Evolutionary conservation across 2,113 vertebrate species (phyloP).

Genomic region (Aspidoscelis tigris): DNA sequence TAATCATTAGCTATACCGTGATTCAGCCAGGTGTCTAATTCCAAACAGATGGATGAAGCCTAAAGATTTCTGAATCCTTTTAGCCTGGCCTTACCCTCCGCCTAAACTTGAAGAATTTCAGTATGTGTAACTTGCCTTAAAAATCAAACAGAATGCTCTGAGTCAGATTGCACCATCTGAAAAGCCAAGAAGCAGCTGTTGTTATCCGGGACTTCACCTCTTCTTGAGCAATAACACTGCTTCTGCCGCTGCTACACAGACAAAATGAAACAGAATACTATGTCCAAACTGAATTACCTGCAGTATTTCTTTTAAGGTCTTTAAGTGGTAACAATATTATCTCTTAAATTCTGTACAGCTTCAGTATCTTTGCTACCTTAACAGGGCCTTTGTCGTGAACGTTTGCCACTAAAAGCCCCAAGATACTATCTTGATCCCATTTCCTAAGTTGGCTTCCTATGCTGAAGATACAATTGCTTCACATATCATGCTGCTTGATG

Average conservation of each 20-base stretch:
- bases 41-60: conserved; percentile 12
- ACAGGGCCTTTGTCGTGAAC: background rate
- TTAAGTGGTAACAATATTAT: background rate
- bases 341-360: background rate
- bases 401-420: background rate
- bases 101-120: conserved; percentile 20
- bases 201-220: background rate
- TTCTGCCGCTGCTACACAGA: background rate
- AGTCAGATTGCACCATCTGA: conserved; percentile 6
- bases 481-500: background rate
- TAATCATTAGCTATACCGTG: conserved; percentile 25
- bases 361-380: background rate
- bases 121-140: conserved; percentile 6
- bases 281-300: background rate
- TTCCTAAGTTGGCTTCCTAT: conserved; percentile 54
- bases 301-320: conserved; percentile 6
- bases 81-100: background rate
- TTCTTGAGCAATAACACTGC: background rate
- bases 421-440: conserved; percentile 52
- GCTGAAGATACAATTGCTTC: conserved; percentile 39
- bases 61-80: conserved; percentile 16
- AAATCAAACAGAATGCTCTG: conserved; percentile 3
- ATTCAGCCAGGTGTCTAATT: conserved; percentile 29
- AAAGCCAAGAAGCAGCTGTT: conserved; percentile 2
- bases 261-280: background rate